Conservation (phyloP, 2,888 invertebrate species). For the Pherbina coryleti region DNA sequence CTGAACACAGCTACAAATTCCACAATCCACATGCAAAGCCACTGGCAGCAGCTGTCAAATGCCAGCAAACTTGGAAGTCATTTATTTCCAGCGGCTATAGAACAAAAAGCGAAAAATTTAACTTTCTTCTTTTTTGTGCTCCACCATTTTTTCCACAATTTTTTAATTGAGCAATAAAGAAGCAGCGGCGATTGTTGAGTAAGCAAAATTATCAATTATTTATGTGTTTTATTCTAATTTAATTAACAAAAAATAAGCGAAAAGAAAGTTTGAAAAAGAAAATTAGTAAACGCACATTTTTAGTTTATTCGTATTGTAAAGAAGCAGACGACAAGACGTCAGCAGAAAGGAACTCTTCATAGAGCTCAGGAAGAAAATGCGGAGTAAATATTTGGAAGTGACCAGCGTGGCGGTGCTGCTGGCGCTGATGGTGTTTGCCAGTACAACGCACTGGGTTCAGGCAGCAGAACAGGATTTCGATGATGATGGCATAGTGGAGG, state of each 20-base stretch:
- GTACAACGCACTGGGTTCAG: neutral
- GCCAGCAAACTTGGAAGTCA: neutral
- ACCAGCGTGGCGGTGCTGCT: constrained; percentile 19
- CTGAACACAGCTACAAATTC: neutral
- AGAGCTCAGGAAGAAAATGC: constrained; percentile 23
- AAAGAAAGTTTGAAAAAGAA: neutral
- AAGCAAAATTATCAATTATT: neutral
- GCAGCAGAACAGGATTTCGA: constrained; percentile 34
- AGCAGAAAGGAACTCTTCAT: neutral
- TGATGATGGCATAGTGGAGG: constrained; percentile 53
- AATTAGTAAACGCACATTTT: neutral
- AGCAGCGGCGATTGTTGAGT: neutral
- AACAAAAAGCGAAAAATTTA: neutral
- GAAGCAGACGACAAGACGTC: neutral
- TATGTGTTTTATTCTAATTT: neutral
- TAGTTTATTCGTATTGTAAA: neutral
- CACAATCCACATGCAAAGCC: neutral
- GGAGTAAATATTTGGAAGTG: constrained; percentile 23
- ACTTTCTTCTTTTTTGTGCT: neutral
- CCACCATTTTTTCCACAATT: constrained; percentile 22
- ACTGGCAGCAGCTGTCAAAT: neutral
- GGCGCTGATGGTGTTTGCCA: constrained; percentile 7
- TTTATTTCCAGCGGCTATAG: neutral
- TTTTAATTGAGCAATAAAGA: neutral
- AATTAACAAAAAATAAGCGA: neutral